These are phyloP conservation scores for Microcaecilia unicolor DNA, from an alignment of 2,797 vertebrate species.

Conservation along the genomic window DNA sequence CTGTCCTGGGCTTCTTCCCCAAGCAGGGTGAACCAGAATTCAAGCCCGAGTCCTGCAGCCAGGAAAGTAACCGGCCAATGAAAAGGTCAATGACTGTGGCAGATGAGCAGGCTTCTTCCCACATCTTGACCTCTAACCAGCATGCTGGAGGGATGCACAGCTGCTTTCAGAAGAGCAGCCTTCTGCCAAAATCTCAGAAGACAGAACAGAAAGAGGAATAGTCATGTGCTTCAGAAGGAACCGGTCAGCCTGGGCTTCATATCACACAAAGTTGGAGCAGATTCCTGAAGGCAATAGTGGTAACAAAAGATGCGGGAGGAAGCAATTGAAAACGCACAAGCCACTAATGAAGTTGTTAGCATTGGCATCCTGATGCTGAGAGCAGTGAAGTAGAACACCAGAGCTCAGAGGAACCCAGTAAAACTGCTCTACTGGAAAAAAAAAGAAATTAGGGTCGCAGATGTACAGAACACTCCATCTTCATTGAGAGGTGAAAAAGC, in stretches of 20 bases:
- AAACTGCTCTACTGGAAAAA: conserved; percentile 2
- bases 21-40: conserved; percentile 22
- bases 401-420: conserved; percentile 1
- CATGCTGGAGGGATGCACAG: conserved; percentile 8
- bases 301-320: conserved; percentile 17
- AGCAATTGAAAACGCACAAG: conserved; percentile 3
- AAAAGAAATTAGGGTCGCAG: conserved; percentile 39
- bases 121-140: neutral
- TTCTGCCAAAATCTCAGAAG: neutral
- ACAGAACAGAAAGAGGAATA: conserved; percentile 8
- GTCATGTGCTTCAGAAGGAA: conserved; percentile 18
- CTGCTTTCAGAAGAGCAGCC: conserved; percentile 7
- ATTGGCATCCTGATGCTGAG: neutral
- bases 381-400: conserved; percentile 8
- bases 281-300: conserved; percentile 38
- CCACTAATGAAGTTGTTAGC: neutral
- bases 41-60: conserved; percentile 20
- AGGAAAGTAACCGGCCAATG: conserved; percentile 42
- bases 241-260: conserved; percentile 17
- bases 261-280: conserved; percentile 52
- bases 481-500: conserved; percentile 29
- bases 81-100: conserved; percentile 77
- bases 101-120: conserved; percentile 60
- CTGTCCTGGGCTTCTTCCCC: conserved; percentile 41
- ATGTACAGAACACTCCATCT: conserved; percentile 14